Base-by-base conservation (phyloP, 2,113 vertebrate species). In the Oryzias celebensis region DNA sequence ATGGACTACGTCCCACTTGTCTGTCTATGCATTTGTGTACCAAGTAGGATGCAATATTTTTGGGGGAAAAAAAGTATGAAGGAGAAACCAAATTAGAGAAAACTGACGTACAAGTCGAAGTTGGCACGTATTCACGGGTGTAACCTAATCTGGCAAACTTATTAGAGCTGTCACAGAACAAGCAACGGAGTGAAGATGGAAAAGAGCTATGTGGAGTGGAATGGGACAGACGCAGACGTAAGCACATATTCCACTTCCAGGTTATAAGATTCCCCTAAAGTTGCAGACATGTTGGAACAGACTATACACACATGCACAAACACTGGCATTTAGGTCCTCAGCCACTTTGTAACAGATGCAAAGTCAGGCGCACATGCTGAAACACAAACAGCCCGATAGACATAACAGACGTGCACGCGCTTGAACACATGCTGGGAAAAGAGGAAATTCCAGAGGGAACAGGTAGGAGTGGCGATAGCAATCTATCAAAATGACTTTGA, bases 241-340 rank as follows among this genome's bases (percentile, higher is more conserved):
- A 90, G 82, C 85, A 78, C 79, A 85, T 92, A 88, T 91, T 90
- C 88, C 89, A 89, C 81, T 83, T 87, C 80, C 80, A 91, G 88
- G 90, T 91, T 90, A 90, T 88, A 89, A 87, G 85, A 91, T 92
- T 92, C 90, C 89, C 36, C 86, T 72, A 88, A 92, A 91, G 69
- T 90, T 77, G 86, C 84, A 83, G 83, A 86, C 88, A 69, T 90
- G 91, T 92, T 77, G 83, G 83, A 89, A 91, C 88, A 90, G 72
- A 86, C 81, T 76, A 77, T 79, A 82, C 82, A 83, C 75, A 74
- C 68, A 81, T 61, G 48, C 49, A 67, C 71, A 62, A 63, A 68
- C 64, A 52, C 66, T 79, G 78, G 68, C 73, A 73, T 64, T 68
- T 72, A 75, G 53, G 58, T 75, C 49, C 68, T 71, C 67, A 43